Evolutionary conservation across 2,113 vertebrate species (phyloP), one percentile per base, ranked within the genome.

Genomic region (Albula goreensis): DNA sequence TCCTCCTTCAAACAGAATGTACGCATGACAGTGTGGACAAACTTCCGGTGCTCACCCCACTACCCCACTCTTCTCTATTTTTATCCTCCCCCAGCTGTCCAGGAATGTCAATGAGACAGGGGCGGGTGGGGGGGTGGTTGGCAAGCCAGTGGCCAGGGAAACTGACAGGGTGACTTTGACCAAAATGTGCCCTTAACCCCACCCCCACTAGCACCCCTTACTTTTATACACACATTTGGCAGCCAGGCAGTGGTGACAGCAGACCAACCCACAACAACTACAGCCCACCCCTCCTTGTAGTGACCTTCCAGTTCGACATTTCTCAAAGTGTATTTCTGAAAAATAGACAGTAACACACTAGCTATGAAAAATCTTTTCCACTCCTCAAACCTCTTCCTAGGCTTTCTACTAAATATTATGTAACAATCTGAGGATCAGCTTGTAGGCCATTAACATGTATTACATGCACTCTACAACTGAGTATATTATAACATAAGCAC

Each of bases 51-150:
- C 89, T 84, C 87, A 91, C 85, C 25, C 88, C 85, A 88, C 89
- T 87, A 90, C 89, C 91, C 90, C 92, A 85, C 88, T 77, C 84
- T 78, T 87, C n/a, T 79, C 90, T 95, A 95, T 94, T 93, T 95
- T 91, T 94, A 94, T 88, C 84, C 86, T 78, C 77, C 53, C 86
- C 87, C 95, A 95, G 95, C 94, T 95, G 95, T 95, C 92, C 48
- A 85, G 74, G 89, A 89, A 92, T 91, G 94, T 94, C 94, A 95
- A 85, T 22, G 74, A 85, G 89, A 92, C 89, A 86, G 74, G 77
- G 50, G 83, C 70, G 4, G 50, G 83, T 22, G 4, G 88, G 89
- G 87, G 49, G 5, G 6, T 1, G 31, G 0, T 41, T 41, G 31
- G 56, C 22, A n/a, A 50, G 48, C 79, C 82, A 74, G 70, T 19